Evolutionary conservation across 2,888 invertebrate genomes (phyloP).

Genomic region (Calephelis perditalis): DNA sequence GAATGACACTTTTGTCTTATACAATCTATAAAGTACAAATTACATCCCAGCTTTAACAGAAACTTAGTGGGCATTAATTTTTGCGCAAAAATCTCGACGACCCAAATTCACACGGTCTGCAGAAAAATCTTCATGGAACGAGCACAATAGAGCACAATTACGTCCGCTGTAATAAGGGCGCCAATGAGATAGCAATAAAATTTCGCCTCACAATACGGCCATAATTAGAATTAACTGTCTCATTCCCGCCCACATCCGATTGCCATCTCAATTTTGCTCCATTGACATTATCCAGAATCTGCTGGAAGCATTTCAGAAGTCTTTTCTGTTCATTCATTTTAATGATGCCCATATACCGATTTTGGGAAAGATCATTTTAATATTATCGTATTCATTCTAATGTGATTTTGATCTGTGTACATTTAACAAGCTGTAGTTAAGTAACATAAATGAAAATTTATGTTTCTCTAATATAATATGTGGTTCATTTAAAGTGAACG

Average conservation of each 20-base stretch:
- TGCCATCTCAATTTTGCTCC: slow-evolving; percentile 49
- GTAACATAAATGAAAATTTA: too few species aligned
- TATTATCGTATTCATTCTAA: neutral
- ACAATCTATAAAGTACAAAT: too few species aligned
- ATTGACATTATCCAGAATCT: slow-evolving; percentile 48
- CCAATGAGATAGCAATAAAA: slow-evolving; percentile 76
- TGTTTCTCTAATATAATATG: too few species aligned
- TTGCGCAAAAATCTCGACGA: slow-evolving; percentile 42
- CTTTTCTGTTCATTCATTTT: slow-evolving; percentile 8
- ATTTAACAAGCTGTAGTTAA: too few species aligned
- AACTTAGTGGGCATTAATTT: neutral
- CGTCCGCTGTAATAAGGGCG: slow-evolving; percentile 59
- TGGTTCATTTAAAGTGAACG: too few species aligned
- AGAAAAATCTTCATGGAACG: slow-evolving; percentile 54
- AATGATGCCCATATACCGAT: slow-evolving; percentile 4
- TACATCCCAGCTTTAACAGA: too few species aligned
- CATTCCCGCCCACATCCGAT: slow-evolving; percentile 68
- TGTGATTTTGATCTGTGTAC: too few species aligned
- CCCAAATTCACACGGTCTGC: slow-evolving; percentile 66
- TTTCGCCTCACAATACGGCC: slow-evolving; percentile 67
- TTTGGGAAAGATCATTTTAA: neutral
- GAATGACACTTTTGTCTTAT: too few species aligned
- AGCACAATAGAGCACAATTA: slow-evolving; percentile 71
- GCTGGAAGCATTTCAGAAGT: slow-evolving; percentile 17
- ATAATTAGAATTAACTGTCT: slow-evolving; percentile 77